A percentile compares a stretch with the other conserved stretches of the same genome.
phyloP scores from a whole-genome alignment of 1,140 invertebrate species.

The Lethrus apterus region DNA sequence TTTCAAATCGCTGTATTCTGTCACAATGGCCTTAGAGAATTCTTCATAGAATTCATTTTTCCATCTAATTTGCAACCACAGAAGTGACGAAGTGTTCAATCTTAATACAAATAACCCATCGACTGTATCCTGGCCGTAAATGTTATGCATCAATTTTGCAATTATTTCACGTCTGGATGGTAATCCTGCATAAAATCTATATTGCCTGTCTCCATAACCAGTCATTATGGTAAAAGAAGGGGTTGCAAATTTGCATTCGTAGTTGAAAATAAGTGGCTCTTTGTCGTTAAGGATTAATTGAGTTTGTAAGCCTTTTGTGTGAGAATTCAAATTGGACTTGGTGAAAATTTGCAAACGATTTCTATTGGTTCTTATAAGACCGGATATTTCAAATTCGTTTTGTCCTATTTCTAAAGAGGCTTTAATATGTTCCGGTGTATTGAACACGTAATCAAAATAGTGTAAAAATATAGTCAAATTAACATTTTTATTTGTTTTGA shows the following conservation, averaged over 20 bases:
- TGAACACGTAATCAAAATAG: conserved; percentile 15
- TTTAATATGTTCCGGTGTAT: conserved; percentile 11
- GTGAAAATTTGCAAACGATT: conserved; percentile 11
- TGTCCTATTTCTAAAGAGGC: conserved; percentile 17
- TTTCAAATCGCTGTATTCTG: conserved; percentile 20
- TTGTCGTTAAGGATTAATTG: conserved; percentile 18
- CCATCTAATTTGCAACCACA: conserved; percentile 21
- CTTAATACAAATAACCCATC: conserved; percentile 15
- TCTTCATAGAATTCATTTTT: conserved; percentile 14
- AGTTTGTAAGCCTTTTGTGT: conserved; percentile 14
- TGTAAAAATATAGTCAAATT: conserved; percentile 15
- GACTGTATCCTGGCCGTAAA: conserved; percentile 14
- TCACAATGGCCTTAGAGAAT: conserved; percentile 17
- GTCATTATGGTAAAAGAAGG: conserved; percentile 17
- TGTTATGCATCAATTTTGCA: conserved; percentile 14
- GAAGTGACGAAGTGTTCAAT: conserved; percentile 19
- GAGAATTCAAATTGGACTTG: conserved; percentile 3
- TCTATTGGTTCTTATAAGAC: conserved; percentile 11
- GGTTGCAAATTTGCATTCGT: conserved; percentile 11
- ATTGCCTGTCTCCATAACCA: conserved; percentile 17
- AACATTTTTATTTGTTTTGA: conserved; percentile 7
- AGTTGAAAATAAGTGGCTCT: conserved; percentile 20
- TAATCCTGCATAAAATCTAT: conserved; percentile 17
- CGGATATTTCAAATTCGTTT: conserved; percentile 14
- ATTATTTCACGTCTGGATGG: conserved; percentile 17